These are phyloP conservation scores for Orthosia gracilis DNA, from an alignment of 2,888 invertebrate species.

Conservation along the genomic window DNA sequence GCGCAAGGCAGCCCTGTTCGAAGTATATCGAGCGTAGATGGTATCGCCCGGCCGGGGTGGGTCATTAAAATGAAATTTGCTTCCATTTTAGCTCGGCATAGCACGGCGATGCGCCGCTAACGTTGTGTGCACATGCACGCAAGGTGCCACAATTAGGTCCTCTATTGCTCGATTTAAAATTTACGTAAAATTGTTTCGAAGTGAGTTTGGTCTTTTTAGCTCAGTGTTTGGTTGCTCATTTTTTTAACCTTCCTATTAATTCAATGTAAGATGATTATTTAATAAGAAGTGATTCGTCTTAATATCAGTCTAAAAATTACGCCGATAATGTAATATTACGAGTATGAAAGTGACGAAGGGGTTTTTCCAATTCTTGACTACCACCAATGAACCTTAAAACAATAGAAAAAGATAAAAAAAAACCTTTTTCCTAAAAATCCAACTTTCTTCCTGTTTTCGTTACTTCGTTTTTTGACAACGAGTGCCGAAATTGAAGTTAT, in stretches of 20 bases:
- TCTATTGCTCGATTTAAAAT: constrained; percentile 31
- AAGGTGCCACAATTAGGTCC: constrained; percentile 22
- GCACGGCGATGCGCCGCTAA: constrained; percentile 61
- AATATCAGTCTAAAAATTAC: too few species aligned
- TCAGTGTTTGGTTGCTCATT: neutral
- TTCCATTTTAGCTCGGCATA: constrained; percentile 75
- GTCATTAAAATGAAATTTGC: constrained; percentile 90
- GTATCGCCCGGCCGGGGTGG: constrained; percentile 75
- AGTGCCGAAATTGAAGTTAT: too few species aligned
- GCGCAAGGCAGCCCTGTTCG: constrained; percentile 69
- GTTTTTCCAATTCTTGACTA: too few species aligned
- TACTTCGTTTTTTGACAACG: too few species aligned
- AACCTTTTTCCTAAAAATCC: too few species aligned
- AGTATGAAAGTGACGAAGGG: too few species aligned
- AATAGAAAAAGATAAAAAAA: too few species aligned
- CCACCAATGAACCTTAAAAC: too few species aligned
- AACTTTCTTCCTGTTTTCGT: too few species aligned
- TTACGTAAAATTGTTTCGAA: neutral
- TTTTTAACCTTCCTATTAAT: neutral
- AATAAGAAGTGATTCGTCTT: too few species aligned
- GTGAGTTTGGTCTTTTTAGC: neutral
- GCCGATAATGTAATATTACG: too few species aligned
- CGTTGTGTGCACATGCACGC: constrained; percentile 59
- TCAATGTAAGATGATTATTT: too few species aligned
- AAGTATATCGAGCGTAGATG: constrained; percentile 82